Evolutionary conservation across 2,113 vertebrate species (phyloP).

Genomic region (Melierax canorus): DNA sequence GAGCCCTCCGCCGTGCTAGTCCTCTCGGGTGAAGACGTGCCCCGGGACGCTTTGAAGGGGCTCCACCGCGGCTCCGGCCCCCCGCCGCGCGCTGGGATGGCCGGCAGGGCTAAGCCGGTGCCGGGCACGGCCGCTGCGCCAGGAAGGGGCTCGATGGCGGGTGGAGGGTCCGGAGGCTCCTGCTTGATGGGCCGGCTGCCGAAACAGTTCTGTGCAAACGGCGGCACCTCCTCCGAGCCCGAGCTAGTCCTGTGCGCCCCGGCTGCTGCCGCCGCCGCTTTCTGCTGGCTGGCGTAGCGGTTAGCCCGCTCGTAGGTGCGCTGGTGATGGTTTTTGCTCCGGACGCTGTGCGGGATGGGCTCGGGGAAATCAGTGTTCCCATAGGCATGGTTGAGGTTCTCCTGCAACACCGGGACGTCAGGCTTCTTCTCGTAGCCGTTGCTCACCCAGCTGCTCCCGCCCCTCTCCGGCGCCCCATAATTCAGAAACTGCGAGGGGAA

Average conservation of each 20-base stretch:
- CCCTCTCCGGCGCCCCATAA: conserved; percentile 73
- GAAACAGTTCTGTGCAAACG: conserved; percentile 76
- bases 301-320: conserved; percentile 74
- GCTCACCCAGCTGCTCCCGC: conserved; percentile 67
- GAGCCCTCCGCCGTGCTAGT: conserved; percentile 69
- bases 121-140: neutral
- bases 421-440: conserved; percentile 84
- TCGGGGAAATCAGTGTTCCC: conserved; percentile 72
- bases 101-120: neutral
- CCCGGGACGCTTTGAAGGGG: conserved; percentile 78
- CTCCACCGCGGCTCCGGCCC: conserved; percentile 70
- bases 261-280: neutral
- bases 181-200: conserved; percentile 84
- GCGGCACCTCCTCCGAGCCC: conserved; percentile 62
- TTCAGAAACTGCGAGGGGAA: conserved; percentile 87
- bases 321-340: conserved; percentile 73
- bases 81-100: conserved; percentile 21
- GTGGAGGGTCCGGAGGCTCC: conserved; percentile 83
- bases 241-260: conserved; percentile 62
- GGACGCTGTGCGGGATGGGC: conserved; percentile 42
- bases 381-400: conserved; percentile 78
- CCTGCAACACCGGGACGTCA: conserved; percentile 80
- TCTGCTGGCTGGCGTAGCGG: conserved; percentile 65
- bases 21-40: conserved; percentile 66
- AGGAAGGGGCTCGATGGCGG: conserved; percentile 67